Evolutionary conservation across 2,113 vertebrate species (phyloP).

Genomic region (Pedetes capensis): DNA sequence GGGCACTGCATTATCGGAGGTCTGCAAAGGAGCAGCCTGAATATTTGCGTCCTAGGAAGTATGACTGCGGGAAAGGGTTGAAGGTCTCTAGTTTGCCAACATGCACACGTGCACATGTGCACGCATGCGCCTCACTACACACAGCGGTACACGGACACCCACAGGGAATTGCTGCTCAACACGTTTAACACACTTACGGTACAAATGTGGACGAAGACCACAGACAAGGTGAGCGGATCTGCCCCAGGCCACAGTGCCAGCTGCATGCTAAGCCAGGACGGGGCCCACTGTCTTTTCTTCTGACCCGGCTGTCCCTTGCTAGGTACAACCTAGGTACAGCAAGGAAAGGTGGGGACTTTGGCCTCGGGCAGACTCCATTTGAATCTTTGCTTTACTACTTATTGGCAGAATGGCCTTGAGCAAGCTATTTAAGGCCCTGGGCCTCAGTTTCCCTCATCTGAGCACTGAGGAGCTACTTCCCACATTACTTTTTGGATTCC

Average conservation of each 20-base stretch:
- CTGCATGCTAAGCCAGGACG: neutral
- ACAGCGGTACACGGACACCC: rapidly evolving
- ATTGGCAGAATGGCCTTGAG: no score
- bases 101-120: rapidly evolving
- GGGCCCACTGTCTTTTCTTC: neutral
- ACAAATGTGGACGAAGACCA: neutral
- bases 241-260: no score
- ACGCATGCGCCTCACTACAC: neutral
- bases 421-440: neutral
- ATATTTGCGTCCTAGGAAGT: slow-evolving; percentile 26
- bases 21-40: neutral
- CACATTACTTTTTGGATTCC: neutral
- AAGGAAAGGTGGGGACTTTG: neutral
- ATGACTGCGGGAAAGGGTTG: neutral
- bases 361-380: neutral
- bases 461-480: neutral
- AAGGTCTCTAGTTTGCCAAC: neutral
- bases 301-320: neutral
- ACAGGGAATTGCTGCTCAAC: neutral
- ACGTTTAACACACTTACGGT: neutral
- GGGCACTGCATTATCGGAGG: neutral
- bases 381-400: neutral
- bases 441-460: neutral
- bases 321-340: neutral
- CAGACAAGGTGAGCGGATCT: neutral